Evolutionary conservation across 2,113 vertebrate genomes (phyloP).

Genomic region (Panthera tigris): DNA sequence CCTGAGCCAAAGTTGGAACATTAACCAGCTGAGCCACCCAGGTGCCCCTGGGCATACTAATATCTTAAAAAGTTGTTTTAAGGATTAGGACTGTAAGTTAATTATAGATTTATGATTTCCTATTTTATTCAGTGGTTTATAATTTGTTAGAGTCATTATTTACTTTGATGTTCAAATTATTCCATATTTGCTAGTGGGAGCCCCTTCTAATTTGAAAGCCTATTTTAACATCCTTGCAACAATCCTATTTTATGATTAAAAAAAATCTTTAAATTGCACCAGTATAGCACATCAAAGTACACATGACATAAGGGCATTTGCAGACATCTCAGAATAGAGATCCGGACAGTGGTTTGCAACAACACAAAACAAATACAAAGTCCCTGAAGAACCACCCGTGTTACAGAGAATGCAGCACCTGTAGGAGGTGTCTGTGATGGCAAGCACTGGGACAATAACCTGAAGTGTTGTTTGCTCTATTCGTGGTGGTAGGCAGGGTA

Average conservation of each 20-base stretch:
- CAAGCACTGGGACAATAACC: not conserved
- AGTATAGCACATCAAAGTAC: not conserved
- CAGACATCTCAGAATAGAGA: not conserved
- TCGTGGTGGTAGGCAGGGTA: not conserved
- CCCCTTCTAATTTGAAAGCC: not conserved
- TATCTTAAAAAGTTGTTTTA: not conserved
- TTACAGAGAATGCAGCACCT: not conserved
- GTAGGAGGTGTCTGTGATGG: slow-evolving; percentile 37
- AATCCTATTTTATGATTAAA: not conserved
- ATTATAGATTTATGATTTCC: not conserved
- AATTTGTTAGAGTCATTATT: not conserved
- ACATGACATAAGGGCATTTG: not conserved
- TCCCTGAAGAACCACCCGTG: not conserved
- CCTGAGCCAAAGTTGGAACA: too few relatives aligned
- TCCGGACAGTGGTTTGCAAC: not conserved
- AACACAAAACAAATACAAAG: slow-evolving; percentile 12
- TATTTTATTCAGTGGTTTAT: not conserved
- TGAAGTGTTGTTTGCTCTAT: slow-evolving; percentile 61
- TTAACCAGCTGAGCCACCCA: too few relatives aligned
- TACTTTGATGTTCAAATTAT: not conserved
- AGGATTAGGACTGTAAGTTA: not conserved
- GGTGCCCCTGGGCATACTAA: not conserved
- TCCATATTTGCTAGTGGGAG: not conserved
- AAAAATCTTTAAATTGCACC: not conserved
- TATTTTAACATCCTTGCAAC: not conserved